Evolutionary conservation across 2,797 vertebrate species (phyloP).

Genomic region (Malurus leucopterus): DNA sequence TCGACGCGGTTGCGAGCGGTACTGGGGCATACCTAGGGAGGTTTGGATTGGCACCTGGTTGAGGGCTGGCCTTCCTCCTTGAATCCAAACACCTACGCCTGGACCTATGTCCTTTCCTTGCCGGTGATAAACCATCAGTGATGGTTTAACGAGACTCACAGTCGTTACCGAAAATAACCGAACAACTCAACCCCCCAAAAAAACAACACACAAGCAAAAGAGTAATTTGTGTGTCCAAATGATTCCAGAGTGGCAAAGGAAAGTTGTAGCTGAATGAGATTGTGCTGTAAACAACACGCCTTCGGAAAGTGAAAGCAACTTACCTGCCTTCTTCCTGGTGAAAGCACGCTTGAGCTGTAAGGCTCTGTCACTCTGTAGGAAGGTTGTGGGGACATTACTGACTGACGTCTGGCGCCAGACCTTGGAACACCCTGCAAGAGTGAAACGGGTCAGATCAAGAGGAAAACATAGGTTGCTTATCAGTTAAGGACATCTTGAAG

Average conservation of each 20-base stretch:
- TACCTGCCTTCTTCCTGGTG: accelerated
- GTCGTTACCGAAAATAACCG: accelerated
- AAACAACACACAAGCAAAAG: neutral
- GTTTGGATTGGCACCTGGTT: neutral
- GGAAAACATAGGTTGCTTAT: neutral
- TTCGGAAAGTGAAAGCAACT: neutral
- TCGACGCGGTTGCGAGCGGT: neutral
- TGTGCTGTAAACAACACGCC: accelerated
- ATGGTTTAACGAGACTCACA: accelerated
- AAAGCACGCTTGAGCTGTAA: accelerated
- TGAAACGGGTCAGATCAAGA: neutral
- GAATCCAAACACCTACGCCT: accelerated
- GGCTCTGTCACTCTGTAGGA: too few relatives aligned
- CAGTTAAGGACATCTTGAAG: neutral
- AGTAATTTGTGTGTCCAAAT: accelerated
- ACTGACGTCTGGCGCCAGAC: too few relatives aligned
- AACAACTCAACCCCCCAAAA: too few relatives aligned
- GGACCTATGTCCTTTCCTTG: accelerated
- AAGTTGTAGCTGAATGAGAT: neutral
- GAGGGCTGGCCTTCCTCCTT: neutral
- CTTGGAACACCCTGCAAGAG: neutral
- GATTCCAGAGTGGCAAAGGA: neutral
- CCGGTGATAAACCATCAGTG: neutral
- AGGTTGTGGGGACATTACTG: too few relatives aligned
- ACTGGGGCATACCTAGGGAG: too few relatives aligned